Conservation (phyloP, 1,140 invertebrate species). For the Drosophila sturtevanti region DNA sequence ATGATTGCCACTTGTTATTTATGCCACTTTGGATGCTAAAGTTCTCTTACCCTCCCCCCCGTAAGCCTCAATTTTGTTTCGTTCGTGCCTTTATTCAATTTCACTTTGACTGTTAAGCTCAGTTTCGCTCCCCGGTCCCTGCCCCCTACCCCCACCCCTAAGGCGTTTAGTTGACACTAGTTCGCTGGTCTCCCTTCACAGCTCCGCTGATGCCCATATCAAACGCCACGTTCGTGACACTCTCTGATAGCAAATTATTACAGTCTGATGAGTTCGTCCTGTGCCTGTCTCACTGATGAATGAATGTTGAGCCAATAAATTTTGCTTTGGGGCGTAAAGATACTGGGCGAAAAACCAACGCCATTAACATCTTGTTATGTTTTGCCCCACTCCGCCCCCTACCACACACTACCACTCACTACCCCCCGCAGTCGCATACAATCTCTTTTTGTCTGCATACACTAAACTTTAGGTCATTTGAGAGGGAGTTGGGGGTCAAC, state of each 20-base stretch:
- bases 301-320: conserved; percentile 76
- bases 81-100: conserved; percentile 76
- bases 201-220: neutral
- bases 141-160: neutral
- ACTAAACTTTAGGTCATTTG: conserved; percentile 18
- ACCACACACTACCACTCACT: neutral
- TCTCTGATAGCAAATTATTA: conserved; percentile 79
- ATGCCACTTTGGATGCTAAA: conserved; percentile 12
- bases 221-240: conserved; percentile 58
- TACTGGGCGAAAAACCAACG: conserved; percentile 40
- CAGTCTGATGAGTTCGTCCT: conserved; percentile 76
- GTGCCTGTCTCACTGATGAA: conserved; percentile 56
- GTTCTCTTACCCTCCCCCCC: neutral
- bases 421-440: too few species aligned
- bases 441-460: too few species aligned
- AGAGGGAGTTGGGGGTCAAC: conserved; percentile 22
- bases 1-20: conserved; percentile 23
- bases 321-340: conserved; percentile 57
- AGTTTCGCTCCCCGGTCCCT: neutral
- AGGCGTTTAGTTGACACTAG: conserved; percentile 50
- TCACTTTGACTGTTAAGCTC: conserved; percentile 65
- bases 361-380: conserved; percentile 8
- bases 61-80: conserved; percentile 9
- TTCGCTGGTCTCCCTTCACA: neutral
- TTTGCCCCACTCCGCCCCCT: neutral